A percentile compares a stretch with the other conserved stretches of the same genome.
Evolutionary conservation across 2,113 vertebrate species (phyloP).

Genomic region (Numida meleagris): DNA sequence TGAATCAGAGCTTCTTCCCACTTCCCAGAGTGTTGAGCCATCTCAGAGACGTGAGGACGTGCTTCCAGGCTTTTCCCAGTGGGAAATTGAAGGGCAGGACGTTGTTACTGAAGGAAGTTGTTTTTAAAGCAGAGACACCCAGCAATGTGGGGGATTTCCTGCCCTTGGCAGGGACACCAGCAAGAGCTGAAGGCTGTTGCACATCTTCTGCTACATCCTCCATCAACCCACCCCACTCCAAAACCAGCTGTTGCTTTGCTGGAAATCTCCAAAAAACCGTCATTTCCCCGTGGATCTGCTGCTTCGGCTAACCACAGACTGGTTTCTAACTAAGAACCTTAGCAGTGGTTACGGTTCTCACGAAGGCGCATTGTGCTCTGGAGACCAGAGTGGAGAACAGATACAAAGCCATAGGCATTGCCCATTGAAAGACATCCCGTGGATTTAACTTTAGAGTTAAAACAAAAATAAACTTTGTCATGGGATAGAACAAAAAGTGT

Average conservation of each 20-base stretch:
- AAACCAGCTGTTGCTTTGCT: neutral
- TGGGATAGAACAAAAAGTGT: neutral
- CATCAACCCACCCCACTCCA: neutral
- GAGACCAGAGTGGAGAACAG: rapidly evolving
- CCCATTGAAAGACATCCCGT: neutral
- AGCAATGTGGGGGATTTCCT: neutral
- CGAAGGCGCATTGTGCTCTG: neutral
- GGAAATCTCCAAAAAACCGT: neutral
- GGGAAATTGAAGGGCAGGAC: neutral
- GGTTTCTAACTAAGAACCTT: neutral
- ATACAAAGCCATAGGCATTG: rapidly evolving
- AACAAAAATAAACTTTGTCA: neutral
- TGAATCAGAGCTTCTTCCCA: neutral
- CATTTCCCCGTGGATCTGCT: neutral
- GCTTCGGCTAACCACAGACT: neutral
- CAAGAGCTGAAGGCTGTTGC: neutral
- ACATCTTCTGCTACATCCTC: rapidly evolving
- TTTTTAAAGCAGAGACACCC: neutral
- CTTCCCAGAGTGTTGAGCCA: neutral
- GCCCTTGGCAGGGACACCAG: neutral
- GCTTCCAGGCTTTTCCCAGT: neutral
- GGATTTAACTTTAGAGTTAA: neutral
- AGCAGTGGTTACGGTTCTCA: neutral
- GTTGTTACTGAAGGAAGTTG: neutral
- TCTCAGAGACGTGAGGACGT: rapidly evolving